Evolutionary conservation across 2,797 vertebrate species (phyloP), one percentile per base, ranked within the genome.

Genomic region (Myripristis jacobus): DNA sequence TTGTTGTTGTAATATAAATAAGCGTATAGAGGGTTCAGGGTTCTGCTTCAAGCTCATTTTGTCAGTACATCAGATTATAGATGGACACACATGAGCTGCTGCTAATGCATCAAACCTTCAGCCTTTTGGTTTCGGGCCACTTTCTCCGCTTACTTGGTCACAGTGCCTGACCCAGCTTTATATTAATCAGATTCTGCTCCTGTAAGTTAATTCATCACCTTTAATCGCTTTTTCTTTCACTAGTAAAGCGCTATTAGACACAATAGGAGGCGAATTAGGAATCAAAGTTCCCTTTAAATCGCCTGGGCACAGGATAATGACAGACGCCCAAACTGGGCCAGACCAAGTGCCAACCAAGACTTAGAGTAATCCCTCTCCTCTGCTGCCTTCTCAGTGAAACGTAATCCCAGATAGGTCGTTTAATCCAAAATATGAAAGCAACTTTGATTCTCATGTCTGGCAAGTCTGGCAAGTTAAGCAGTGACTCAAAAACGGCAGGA

Each of bases 351-450:
- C 59, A 58, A 65, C 34, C 19, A 73, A 61, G 22, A 47, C 3
- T 69, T 13, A 8, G 18, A 56, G 19, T 70, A 76, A 84, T 79
- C 75, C 56, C 60, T 73, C 34, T 47, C 71, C 34, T 47, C 71
- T 76, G 66, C 73, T 4, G 41, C 19, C 43, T 66, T 47, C 25
- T 69, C 59, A 79, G 51, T 60, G 6, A 50, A 64, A 59, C 0
- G 15, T 70, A 67, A 84, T 77, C 66, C 55, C 54, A 58, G 57
- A 69, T 52, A 4, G 11, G 11, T 24, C 10, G 21, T 22, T 50
- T 50, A 50, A 50, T 21, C 10, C n/a, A 1, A 48, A 4, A 24
- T 50, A 50, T 50, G 18, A 50, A 41, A 41, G 36, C 36, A 41
- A 41, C 11, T 41, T 41, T 41, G 11, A 41, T 41, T 41, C 36